Evolutionary conservation across 2,113 vertebrate genomes (phyloP).

Genomic region (Thamnaconus septentrionalis): DNA sequence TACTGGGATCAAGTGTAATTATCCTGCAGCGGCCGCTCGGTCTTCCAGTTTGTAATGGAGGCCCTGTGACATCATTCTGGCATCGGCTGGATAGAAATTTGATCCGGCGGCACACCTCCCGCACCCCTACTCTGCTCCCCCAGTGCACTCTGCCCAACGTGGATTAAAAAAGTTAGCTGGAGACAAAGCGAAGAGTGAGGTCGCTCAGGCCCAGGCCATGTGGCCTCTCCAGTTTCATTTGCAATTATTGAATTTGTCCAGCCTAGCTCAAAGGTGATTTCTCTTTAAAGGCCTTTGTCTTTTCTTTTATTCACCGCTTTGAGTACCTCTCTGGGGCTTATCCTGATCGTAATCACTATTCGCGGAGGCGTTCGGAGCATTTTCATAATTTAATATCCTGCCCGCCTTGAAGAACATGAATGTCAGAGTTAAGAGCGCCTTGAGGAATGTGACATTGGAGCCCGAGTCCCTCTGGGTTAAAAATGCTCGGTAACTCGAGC

Average conservation of each 20-base stretch:
- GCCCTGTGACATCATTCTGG: constrained; percentile 8
- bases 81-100: constrained; percentile 13
- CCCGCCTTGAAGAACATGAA: constrained; percentile 18
- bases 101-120: neutral
- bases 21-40: no score
- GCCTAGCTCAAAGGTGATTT: no score
- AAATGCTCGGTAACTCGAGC: constrained; percentile 64
- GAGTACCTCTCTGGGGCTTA: no score
- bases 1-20: no score
- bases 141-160: neutral
- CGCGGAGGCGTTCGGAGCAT: neutral
- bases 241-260: no score
- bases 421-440: constrained; percentile 17
- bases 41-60: neutral
- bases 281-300: no score
- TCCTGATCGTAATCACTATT: neutral
- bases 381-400: constrained; percentile 30
- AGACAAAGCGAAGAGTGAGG: neutral
- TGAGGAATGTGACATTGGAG: constrained; percentile 63
- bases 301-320: no score
- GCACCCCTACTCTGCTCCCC: neutral
- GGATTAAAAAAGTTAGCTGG: neutral
- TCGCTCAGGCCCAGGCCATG: no score
- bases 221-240: no score
- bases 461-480: constrained; percentile 48